phyloP scores from a whole-genome alignment of 2,888 invertebrate species.

The Melanostoma mellinum region DNA sequence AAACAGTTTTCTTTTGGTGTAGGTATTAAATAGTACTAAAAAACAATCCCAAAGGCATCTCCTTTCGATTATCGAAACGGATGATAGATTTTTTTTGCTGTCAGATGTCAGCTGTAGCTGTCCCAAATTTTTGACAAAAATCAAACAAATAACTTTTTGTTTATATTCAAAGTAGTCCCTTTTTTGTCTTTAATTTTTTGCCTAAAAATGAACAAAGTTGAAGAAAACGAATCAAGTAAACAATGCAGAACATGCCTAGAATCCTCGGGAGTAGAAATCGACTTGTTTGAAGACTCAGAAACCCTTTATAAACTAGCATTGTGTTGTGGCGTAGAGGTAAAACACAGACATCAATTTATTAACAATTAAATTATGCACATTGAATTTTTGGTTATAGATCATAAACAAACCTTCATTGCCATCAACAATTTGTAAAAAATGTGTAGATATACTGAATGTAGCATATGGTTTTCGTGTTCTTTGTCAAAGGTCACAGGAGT shows the following conservation, averaged over 20 bases:
- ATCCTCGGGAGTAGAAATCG: constrained; percentile 15
- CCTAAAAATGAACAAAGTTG: too few relatives aligned
- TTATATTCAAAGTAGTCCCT: too few relatives aligned
- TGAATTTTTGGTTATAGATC: constrained; percentile 44
- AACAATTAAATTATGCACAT: too few relatives aligned
- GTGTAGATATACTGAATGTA: constrained; percentile 77
- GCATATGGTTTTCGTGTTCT: constrained; percentile 79
- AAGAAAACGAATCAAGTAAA: background rate
- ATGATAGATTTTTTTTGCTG: too few relatives aligned
- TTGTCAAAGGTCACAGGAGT: constrained; percentile 79
- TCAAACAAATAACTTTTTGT: too few relatives aligned
- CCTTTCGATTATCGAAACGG: too few relatives aligned
- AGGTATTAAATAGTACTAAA: too few relatives aligned
- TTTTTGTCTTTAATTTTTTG: too few relatives aligned
- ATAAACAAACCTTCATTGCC: constrained; percentile 73
- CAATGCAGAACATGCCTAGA: constrained; percentile 63
- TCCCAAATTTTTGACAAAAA: too few relatives aligned
- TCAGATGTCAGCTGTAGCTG: too few relatives aligned
- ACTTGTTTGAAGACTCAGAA: constrained; percentile 47
- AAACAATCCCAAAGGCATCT: too few relatives aligned
- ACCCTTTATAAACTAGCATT: constrained; percentile 44
- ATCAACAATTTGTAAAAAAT: constrained; percentile 76
- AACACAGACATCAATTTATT: background rate
- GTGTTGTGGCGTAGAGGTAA: constrained; percentile 63
- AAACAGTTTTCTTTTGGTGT: too few relatives aligned